Conservation (phyloP, 2,797 vertebrate species). For the Varecia variegata region DNA sequence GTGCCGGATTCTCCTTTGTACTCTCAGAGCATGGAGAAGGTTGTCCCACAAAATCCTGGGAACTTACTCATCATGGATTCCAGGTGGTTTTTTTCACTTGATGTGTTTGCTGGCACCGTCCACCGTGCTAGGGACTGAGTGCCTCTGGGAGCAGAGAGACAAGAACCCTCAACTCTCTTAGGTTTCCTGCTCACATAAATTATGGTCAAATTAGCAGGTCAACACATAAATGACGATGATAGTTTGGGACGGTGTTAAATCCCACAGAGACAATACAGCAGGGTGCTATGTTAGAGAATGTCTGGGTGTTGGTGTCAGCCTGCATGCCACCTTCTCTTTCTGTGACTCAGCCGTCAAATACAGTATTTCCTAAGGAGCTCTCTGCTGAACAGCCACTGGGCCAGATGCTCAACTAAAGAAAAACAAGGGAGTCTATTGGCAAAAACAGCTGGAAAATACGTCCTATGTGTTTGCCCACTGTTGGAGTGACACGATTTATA, state of each 20-base stretch:
- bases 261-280: not conserved
- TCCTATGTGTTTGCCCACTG: not conserved
- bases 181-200: not conserved
- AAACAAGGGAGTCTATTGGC: not conserved
- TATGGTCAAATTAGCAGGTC: not conserved
- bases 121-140: not conserved
- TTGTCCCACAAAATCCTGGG: not conserved
- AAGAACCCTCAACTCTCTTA: not conserved
- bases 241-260: not conserved
- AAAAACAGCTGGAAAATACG: constrained; percentile 7
- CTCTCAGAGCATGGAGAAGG: not conserved
- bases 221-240: not conserved
- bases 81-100: not conserved
- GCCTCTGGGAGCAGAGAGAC: not conserved
- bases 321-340: not conserved
- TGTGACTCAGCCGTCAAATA: not conserved
- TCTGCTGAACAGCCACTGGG: not conserved
- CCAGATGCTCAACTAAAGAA: not conserved
- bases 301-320: not conserved
- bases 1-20: rapidly evolving
- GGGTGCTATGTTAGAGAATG: not conserved
- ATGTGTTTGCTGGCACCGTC: not conserved
- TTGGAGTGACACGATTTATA: not conserved
- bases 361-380: not conserved
- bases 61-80: not conserved